These are phyloP conservation scores for Rhinella marina DNA, from an alignment of 2,797 vertebrate genomes.

Conservation along the genomic window DNA sequence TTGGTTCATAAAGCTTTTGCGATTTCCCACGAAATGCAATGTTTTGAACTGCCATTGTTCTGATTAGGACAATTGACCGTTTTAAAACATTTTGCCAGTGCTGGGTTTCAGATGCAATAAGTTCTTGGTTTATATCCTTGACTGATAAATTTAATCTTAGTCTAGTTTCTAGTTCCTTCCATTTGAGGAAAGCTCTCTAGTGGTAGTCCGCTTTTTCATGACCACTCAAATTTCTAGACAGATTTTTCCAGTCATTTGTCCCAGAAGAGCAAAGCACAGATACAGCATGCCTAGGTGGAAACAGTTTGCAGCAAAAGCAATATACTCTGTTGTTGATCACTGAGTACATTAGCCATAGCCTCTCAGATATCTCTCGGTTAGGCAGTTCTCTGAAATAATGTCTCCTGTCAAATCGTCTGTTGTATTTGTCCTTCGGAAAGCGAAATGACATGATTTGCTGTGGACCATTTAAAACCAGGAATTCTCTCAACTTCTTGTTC, in stretches of 20 bases:
- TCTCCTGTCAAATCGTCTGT: background rate
- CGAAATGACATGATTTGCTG: background rate
- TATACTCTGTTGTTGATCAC: background rate
- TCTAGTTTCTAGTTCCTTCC: background rate
- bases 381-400: background rate
- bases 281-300: background rate
- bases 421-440: background rate
- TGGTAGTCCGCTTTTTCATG: background rate
- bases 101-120: background rate
- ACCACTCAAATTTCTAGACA: background rate
- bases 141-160: background rate
- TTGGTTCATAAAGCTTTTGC: too few species aligned
- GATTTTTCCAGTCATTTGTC: background rate
- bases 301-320: background rate
- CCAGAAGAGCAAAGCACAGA: background rate
- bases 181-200: background rate
- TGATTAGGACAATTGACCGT: background rate
- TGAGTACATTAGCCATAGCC: background rate
- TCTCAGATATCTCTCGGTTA: background rate
- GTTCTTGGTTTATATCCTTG: background rate
- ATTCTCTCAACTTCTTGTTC: background rate
- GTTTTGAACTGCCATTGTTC: too few species aligned
- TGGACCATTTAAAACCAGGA: background rate
- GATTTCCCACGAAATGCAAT: too few species aligned
- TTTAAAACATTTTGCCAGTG: slow-evolving; percentile 1